Conservation (phyloP, 2,888 invertebrate genomes). For the Tolmerus cingulatus region DNA sequence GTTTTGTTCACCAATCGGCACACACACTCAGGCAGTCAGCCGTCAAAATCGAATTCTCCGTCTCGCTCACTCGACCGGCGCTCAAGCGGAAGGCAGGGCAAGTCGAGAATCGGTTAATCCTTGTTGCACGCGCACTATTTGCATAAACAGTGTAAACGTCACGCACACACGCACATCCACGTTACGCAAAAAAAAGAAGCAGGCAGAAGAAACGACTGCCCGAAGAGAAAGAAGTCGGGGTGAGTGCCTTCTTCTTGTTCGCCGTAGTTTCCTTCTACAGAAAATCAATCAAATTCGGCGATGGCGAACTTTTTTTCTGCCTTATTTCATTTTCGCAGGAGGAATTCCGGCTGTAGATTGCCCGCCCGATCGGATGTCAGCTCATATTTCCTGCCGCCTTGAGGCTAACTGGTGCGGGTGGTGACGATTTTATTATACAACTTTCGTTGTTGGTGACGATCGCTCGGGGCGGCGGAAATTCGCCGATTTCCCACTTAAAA, state of each 20-base stretch:
- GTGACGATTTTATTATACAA: not conserved
- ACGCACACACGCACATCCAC: not conserved
- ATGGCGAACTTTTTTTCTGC: not conserved
- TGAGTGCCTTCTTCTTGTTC: constrained; percentile 27
- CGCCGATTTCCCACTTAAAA: constrained; percentile 1
- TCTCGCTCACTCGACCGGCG: not conserved
- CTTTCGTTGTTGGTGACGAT: not conserved
- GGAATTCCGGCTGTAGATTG: not conserved
- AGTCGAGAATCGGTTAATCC: not conserved
- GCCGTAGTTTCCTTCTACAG: constrained; percentile 2
- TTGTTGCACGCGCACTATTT: not conserved
- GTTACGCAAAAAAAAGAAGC: not conserved
- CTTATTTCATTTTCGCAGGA: not conserved
- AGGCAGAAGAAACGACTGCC: not conserved
- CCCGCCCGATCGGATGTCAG: constrained; percentile 5
- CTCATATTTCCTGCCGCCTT: constrained; percentile 4
- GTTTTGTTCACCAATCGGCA: not conserved
- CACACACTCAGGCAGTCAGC: not conserved
- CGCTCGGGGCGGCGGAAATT: not conserved
- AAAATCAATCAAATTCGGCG: constrained; percentile 38
- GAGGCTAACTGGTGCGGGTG: not conserved
- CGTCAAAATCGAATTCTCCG: constrained; percentile 26
- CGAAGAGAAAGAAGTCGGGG: not conserved
- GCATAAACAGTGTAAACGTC: not conserved
- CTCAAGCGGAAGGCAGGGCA: not conserved